phyloP scores from a whole-genome alignment of 53 echinoderm and acorn worm species.

The Temnopleurus reevesii region DNA sequence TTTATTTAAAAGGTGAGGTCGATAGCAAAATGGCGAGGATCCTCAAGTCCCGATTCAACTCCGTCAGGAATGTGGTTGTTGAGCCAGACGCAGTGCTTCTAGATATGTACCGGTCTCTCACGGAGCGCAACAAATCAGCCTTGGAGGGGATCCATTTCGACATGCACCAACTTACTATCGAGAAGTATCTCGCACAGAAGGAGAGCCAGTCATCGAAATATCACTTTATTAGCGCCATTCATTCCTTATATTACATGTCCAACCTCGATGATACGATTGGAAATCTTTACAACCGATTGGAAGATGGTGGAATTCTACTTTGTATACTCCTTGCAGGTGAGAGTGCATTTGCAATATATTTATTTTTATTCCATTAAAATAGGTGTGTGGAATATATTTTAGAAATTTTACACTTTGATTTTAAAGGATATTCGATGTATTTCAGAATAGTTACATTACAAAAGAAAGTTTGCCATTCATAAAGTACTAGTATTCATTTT shows the following conservation, averaged over 20 bases:
- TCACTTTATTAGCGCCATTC: slow-evolving; percentile 60
- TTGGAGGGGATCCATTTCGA: slow-evolving; percentile 28
- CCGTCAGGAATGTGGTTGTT: background rate
- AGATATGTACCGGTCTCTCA: slow-evolving; percentile 10
- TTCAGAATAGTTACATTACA: too few species aligned
- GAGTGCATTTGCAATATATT: too few species aligned
- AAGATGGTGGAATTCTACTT: slow-evolving; percentile 53
- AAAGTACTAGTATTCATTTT: too few species aligned
- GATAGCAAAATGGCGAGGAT: background rate
- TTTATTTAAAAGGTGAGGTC: background rate
- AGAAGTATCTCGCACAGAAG: slow-evolving; percentile 23
- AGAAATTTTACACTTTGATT: too few species aligned
- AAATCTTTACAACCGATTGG: slow-evolving; percentile 49
- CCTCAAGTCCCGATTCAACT: background rate
- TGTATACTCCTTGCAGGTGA: slow-evolving; percentile 2
- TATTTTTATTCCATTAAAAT: too few species aligned
- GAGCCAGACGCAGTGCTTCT: slow-evolving; percentile 8
- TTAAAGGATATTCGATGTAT: too few species aligned
- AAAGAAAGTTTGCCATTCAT: too few species aligned
- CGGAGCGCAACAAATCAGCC: background rate
- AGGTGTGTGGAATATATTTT: too few species aligned
- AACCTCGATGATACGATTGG: slow-evolving; percentile 26
- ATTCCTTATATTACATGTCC: slow-evolving; percentile 16
- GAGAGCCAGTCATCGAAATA: background rate
- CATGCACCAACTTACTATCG: background rate